Evolutionary conservation across 1,140 invertebrate genomes (phyloP), one percentile per base, ranked within the genome.

Genomic region (Homalodisca vitripennis): DNA sequence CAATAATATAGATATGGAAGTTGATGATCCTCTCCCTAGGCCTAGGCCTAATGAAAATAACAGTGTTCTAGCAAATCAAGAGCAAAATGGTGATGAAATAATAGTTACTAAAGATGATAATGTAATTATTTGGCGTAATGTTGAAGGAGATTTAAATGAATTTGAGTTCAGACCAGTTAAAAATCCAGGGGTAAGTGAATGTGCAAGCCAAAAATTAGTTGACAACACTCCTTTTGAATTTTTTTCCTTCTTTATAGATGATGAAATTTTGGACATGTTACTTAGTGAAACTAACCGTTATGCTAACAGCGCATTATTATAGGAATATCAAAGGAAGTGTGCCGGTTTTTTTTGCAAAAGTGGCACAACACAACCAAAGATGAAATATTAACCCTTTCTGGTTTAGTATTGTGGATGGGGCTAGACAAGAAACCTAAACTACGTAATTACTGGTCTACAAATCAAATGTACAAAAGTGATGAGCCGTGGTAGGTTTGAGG

Each of bases 181-280:
- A 41, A 41, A 10, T 17, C 17, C 17, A 17, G 17, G 6, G 17
- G 34, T 10, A 41, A 10, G 34, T 41, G 34, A 41, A n/a, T n/a
- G n/a, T n/a, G n/a, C n/a, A n/a, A n/a, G 34, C 34, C 34, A 41
- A 41, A 41, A 6, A 41, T 41, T 41, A 10, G 17, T 17, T 41
- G 6, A 6, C 17, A 41, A 41, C 17, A 66, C 1, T 71, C 57
- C 22, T 71, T 48, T 20, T n/a, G 20, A 47, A 26, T 31, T 34
- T 31, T 65, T 17, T 3, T 41, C 34, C 6, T 41, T 41, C 6
- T 41, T 41, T 41, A 10, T 41, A 17, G 34, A 41, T 41, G 34
- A 41, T 10, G 34, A 41, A 41, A 41, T 41, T 41, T 41, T 41
- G 17, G 34, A 41, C 17, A 10, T 41, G 17, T 41, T 41, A 41